Evolutionary conservation across 2,888 invertebrate genomes (phyloP), one percentile per base, ranked within the genome.

Genomic region (Mythimna ferrago): DNA sequence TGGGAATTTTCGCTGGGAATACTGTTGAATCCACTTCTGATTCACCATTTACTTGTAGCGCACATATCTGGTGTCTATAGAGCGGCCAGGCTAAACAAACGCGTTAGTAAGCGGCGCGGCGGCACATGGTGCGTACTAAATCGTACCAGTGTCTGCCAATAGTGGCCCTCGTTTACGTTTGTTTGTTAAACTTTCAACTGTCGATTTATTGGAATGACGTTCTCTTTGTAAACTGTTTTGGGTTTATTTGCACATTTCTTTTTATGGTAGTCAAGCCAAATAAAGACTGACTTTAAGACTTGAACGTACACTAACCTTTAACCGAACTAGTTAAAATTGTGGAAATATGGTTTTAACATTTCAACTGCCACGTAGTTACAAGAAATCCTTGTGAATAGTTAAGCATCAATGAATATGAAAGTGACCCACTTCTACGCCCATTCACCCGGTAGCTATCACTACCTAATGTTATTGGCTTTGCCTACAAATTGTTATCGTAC

Each of bases 1-100:
- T 90, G 90, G 89, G 92, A 93, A 93, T 94, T 94, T 94, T 93
- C 92, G 90, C 87, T 86, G 91, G 91, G 89, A 91, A 91, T 91
- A 88, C 90, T 90, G 88, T 89, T 86, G 89, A 90, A 92, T 92
- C 89, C 89, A 91, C 90, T 92, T 89, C 89, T 91, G 92, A 93
- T 92, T 92, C 90, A 88, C 92, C 91, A 92, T 91, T 92, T 91
- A 88, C 87, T 89, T 89, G 83, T 87, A 85, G 85, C 83, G 81
- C 86, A 83, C 79, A 83, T 87, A 83, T 84, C 86, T 83, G 76
- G 77, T 82, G 82, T 74, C 82, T 72, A 70, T 77, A 84, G 89
- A 86, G 87, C 87, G 82, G 83, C 84, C 80, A 80, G 81, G 87
- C 80, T 84, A 83, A 84, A 82, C 83, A 84, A 85, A 83, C 78